Evolutionary conservation across 1,140 invertebrate species (phyloP), one percentile per base, ranked within the genome.

Genomic region (Batillaria attramentaria): DNA sequence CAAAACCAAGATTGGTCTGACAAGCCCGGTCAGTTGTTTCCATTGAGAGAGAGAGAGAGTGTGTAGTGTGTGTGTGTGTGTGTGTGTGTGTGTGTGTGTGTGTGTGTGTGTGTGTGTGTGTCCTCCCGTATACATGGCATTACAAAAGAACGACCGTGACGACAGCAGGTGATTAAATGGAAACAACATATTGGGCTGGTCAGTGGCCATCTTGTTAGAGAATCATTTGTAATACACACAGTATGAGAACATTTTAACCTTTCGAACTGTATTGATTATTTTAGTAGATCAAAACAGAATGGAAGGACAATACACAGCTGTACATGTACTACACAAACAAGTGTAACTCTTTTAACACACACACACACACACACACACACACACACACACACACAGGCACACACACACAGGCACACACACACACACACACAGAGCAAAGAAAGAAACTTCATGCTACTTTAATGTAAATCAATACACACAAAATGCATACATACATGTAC

Each of bases 21-120:
- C n/a, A n/a, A n/a, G n/a, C n/a, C n/a, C n/a, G n/a, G n/a, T n/a
- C n/a, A n/a, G n/a, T n/a, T n/a, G n/a, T n/a, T n/a, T n/a, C n/a
- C n/a, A n/a, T n/a, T 35, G 62, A 6, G 62, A 16, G 62, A 35
- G 62, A 3, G 16, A 35, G 62, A 31, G 62, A 35, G 62, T 35
- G 31, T 6, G 31, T 33, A 6, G 57, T 62, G 57, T 62, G 57
- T 62, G 57, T 62, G 57, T 62, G 57, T 62, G 57, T 62, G 57
- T 62, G 57, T 62, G 57, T 62, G 57, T 62, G 57, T 62, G 57
- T 62, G 57, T 62, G 57, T 62, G 57, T 62, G 57, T 62, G 57
- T 62, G 57, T 62, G 57, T 62, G 57, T 62, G 57, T 62, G 57
- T 62, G n/a, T 62, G 57, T 62, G 57, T n/a, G n/a, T 62, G 57